Evolutionary conservation across 2,888 invertebrate genomes (phyloP), one percentile per base, ranked within the genome.

Genomic region (Lottia gigantea): DNA sequence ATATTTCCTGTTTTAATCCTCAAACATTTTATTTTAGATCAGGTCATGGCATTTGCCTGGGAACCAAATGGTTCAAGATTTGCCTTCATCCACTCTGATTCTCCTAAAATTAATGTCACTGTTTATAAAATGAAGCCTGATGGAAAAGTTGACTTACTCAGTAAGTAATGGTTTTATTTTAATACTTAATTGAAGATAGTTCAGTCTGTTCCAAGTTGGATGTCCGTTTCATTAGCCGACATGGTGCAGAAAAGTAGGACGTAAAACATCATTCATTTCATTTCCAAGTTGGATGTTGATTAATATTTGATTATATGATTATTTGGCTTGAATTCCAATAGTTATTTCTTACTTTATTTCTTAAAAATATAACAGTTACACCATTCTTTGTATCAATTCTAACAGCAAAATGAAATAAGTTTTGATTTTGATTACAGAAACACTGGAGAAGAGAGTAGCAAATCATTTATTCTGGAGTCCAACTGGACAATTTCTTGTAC

Each of bases 51-150:
- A 0, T 98, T 99, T 86, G 97, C 97, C 0, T 99, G 98, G 98
- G 99, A 99, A 88, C 98, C 99, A 0, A 91, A 95, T 11, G 98
- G 98, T 2, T 94, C 93, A 66, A 98, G 97, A 87, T 98, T 99
- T 89, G 94, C 96, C 0, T 96, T 98, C 70, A 97, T 99, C 76
- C 97, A 98, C 80, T 98, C 98, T 0, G 98, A 98, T 86, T 80
- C 82, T 64, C 92, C 94, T 0, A 95, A 94, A 82, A 94, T 94
- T 64, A 78, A 76, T 65, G 96, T 97, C 31, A 95, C 95, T 83
- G 97, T 98, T 90, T 98, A 96, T 84, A 95, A 95, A 89, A 93
- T 95, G 0, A 95, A 95, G 86, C 94, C 94, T 8, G 96, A 95
- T 3, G 96, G 96, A 76, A 94, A 95, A 63, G 96, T 97, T 0